A percentile compares a stretch with the other conserved stretches of the same genome.
Conservation (phyloP, 2,797 vertebrate species). For the Columba guinea region DNA sequence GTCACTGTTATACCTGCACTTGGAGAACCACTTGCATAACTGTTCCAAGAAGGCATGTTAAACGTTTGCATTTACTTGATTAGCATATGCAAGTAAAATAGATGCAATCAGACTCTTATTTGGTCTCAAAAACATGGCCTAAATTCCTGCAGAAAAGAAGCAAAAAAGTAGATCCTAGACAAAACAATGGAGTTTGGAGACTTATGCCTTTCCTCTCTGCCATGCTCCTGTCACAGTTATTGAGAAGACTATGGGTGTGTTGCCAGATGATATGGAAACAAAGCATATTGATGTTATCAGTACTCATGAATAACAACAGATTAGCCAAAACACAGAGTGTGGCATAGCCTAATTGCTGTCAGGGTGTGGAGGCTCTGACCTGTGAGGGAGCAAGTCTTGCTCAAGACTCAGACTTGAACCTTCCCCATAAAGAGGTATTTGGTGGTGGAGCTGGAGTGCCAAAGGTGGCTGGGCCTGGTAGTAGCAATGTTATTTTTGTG, state of each 20-base stretch:
- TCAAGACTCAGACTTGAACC: rapidly evolving
- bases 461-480: neutral
- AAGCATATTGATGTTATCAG: neutral
- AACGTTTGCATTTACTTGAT: neutral
- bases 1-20: neutral
- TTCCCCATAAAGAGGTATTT: neutral
- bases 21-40: neutral
- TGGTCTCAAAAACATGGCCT: neutral
- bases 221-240: rapidly evolving
- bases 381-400: neutral
- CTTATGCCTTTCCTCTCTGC: neutral
- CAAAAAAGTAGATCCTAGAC: neutral
- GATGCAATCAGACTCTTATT: neutral
- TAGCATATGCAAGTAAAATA: neutral
- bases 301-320: neutral
- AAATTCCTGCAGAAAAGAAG: neutral
- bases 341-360: neutral
- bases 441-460: neutral
- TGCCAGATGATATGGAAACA: neutral
- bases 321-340: neutral
- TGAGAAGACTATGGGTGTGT: neutral
- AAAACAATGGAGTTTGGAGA: rapidly evolving
- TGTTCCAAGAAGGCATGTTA: neutral
- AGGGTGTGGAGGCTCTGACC: neutral
- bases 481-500: neutral